These are phyloP conservation scores for Spongilla lacustris DNA, from an alignment of 37 sponge, comb jelly and placozoan genomes.

Conservation along the genomic window DNA sequence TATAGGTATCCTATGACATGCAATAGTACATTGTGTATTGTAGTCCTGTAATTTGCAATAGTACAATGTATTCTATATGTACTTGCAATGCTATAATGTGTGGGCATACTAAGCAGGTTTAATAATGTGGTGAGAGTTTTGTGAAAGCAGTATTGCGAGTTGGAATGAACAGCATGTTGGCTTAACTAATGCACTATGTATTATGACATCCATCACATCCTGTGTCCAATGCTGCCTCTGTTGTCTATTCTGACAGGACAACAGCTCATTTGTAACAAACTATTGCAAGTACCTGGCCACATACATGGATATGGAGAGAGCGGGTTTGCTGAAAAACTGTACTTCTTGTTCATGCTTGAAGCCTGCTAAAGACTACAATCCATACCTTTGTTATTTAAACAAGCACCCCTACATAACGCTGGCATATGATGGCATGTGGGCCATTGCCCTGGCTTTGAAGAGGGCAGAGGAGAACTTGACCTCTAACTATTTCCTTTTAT, in stretches of 20 bases:
- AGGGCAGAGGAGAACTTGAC: conserved; percentile 24
- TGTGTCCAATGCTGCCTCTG: background rate
- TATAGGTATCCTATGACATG: no score
- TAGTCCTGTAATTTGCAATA: no score
- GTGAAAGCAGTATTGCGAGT: no score
- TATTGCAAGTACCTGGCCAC: background rate
- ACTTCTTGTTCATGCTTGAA: background rate
- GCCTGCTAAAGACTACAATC: background rate
- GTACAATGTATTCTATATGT: no score
- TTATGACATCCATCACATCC: no score
- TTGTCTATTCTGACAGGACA: background rate
- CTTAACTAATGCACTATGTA: no score
- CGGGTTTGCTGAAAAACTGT: background rate
- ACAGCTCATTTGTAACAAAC: background rate
- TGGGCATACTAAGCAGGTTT: no score
- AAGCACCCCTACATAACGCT: conserved; percentile 21
- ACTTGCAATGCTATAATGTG: no score
- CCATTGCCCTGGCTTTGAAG: conserved; percentile 51
- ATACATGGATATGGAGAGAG: background rate
- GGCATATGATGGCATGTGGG: conserved; percentile 62
- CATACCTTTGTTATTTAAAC: background rate
- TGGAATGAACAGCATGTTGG: no score
- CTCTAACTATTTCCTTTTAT: background rate
- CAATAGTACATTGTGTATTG: no score
- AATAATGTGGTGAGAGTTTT: no score